Evolutionary conservation across 2,113 vertebrate species (phyloP).

Genomic region (Semicossyphus pulcher): DNA sequence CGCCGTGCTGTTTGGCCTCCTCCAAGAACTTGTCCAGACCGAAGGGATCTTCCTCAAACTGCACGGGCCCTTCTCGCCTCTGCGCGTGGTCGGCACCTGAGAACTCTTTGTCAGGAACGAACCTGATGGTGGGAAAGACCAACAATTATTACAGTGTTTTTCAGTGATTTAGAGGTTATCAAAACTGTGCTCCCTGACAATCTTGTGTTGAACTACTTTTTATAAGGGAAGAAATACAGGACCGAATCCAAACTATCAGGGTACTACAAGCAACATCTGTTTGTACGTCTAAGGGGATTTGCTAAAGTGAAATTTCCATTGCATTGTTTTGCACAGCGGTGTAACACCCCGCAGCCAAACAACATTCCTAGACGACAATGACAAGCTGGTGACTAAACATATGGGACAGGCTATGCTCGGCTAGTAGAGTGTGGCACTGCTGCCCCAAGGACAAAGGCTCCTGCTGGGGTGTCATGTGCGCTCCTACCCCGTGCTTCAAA

Average conservation of each 20-base stretch:
- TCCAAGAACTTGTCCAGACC: constrained; percentile 99
- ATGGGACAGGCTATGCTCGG: constrained; percentile 54
- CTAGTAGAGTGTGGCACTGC: constrained; percentile 39
- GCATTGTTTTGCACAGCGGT: constrained; percentile 1
- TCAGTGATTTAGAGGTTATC: no score
- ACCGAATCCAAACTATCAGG: not conserved
- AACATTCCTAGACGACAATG: constrained; percentile 48
- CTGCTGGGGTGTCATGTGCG: constrained; percentile 51
- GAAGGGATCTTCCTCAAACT: constrained; percentile 98
- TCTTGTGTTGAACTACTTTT: not conserved
- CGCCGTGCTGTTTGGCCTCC: constrained; percentile 97
- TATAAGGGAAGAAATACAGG: not conserved
- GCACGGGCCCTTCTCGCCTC: constrained; percentile 93
- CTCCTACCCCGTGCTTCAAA: constrained; percentile 19
- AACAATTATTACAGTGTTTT: not conserved
- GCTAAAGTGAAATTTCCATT: not conserved
- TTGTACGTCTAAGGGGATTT: constrained; percentile 1
- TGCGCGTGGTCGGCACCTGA: constrained; percentile 91
- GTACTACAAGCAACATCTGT: not conserved
- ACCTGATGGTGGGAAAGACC: constrained; percentile 78
- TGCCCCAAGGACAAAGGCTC: constrained; percentile 48
- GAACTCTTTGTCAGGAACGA: constrained; percentile 96
- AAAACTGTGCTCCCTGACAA: no score
- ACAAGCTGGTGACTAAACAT: constrained; percentile 61
- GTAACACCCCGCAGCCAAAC: constrained; percentile 13